Evolutionary conservation across 2,113 vertebrate genomes (phyloP), one percentile per base, ranked within the genome.

Genomic region (Corythornis madagascariensis): DNA sequence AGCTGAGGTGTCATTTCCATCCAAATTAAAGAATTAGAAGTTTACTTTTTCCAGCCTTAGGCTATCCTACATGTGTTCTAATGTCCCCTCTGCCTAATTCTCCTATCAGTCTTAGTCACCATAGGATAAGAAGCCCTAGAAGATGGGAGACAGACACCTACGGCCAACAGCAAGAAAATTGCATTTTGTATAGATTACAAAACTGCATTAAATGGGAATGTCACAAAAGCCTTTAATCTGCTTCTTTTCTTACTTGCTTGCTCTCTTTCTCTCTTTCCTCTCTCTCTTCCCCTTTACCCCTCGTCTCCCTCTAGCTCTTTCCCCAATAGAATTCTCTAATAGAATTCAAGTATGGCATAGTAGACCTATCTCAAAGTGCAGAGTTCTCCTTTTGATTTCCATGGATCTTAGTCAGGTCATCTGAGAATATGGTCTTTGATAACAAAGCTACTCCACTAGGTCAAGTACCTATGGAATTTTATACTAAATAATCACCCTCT

Each of bases 21-120:
- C 91, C 91, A 95, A 96, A 96, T 95, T 95, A 97, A 95, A 94
- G 91, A 95, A 96, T 96, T 95, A 89, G 78, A 93, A 95, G 92
- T 96, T 95, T 94, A 96, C 86, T 89, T 96, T 96, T 93, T 52
- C 48, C 43, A 86, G 56, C 93, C 72, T 20, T 86, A 84, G 81
- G 96, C 91, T 92, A 88, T 60, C 20, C 22, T 94, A 78, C 59
- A 57, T 91, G 83, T 93, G 73, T 88, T 95, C 79, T 94, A 94
- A 95, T 57, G 78, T 92, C 91, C 72, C 10, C 29, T 92, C 70
- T 70, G 73, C 72, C 81, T 96, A 95, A 95, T 95, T 96, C 88
- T 92, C 52, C 92, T 84, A 95, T 96, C 88, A 91, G 91, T 96
- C 95, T 97, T 92, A 95, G 94, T 96, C 96, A 96, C 63, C 48